phyloP scores from a whole-genome alignment of 2,888 invertebrate species.

The Catocala fraxini region DNA sequence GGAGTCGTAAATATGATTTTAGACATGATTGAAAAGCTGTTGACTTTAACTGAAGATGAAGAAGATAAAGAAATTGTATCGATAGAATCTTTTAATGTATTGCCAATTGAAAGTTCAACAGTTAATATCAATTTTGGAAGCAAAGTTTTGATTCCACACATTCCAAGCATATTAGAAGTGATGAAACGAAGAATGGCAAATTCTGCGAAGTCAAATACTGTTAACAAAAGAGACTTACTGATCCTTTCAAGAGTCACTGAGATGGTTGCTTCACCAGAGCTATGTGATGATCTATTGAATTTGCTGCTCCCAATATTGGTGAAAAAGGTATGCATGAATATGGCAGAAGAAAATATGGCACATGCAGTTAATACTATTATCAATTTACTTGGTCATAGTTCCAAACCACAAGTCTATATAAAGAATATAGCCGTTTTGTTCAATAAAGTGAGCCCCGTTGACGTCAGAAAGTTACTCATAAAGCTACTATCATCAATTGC shows the following conservation, averaged over 20 bases:
- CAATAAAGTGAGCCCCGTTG: constrained; percentile 89
- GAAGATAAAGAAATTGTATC: constrained; percentile 76
- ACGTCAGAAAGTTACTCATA: constrained; percentile 91
- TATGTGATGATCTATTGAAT: constrained; percentile 90
- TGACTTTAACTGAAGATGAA: constrained; percentile 89
- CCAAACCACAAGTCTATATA: constrained; percentile 89
- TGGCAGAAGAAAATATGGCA: constrained; percentile 90
- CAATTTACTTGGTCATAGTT: constrained; percentile 91
- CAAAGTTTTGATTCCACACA: constrained; percentile 91
- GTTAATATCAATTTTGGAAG: constrained; percentile 91
- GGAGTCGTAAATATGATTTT: constrained; percentile 90
- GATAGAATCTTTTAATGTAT: constrained; percentile 73
- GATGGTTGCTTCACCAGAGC: constrained; percentile 89
- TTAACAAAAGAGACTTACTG: constrained; percentile 91
- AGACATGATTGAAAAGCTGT: constrained; percentile 91
- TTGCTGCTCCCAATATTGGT: constrained; percentile 91
- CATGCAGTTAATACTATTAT: constrained; percentile 91
- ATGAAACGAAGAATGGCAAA: constrained; percentile 90
- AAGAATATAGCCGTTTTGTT: constrained; percentile 91
- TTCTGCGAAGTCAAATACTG: constrained; percentile 85
- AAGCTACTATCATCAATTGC: constrained; percentile 89
- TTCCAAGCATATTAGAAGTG: constrained; percentile 90
- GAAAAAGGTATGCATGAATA: constrained; percentile 88
- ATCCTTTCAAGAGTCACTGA: constrained; percentile 93
- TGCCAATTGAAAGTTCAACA: constrained; percentile 61